Conservation (phyloP, 2,797 vertebrate species). For the Delichon dasypus region DNA sequence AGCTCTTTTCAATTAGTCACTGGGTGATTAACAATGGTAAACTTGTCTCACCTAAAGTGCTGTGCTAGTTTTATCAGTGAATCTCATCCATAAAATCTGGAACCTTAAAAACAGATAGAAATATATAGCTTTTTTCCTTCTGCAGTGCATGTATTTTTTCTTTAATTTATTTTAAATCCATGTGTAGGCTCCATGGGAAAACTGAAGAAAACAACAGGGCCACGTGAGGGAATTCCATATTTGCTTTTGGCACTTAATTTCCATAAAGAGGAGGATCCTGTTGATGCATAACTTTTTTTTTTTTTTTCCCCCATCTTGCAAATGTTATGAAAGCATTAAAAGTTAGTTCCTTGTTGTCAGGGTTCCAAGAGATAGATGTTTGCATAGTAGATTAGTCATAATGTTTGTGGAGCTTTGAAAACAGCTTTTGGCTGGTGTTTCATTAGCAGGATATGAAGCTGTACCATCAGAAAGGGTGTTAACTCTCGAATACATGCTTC, state of each 20-base stretch:
- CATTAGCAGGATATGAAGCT: background rate
- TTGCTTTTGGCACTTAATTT: conserved; percentile 50
- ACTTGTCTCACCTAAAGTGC: background rate
- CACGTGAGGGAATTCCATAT: conserved; percentile 49
- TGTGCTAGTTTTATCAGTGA: background rate
- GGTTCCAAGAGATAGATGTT: conserved; percentile 20
- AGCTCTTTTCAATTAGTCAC: background rate
- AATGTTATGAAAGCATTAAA: conserved; percentile 37
- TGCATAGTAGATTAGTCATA: background rate
- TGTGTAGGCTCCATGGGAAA: background rate
- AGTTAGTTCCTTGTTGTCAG: conserved; percentile 38
- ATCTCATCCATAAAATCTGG: background rate
- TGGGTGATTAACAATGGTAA: background rate
- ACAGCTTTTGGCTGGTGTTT: background rate
- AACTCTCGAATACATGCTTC: background rate
- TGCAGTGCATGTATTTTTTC: accelerated
- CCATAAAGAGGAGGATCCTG: conserved; percentile 32
- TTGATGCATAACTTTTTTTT: background rate
- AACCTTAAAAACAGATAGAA: background rate
- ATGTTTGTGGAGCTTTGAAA: conserved; percentile 21
- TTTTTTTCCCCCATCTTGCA: background rate
- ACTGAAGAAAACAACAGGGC: conserved; percentile 8
- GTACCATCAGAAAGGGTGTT: background rate
- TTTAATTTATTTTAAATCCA: background rate
- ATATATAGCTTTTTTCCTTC: background rate